Conservation (phyloP, 2,113 vertebrate species). For the Romanogobio albipinnatus region DNA sequence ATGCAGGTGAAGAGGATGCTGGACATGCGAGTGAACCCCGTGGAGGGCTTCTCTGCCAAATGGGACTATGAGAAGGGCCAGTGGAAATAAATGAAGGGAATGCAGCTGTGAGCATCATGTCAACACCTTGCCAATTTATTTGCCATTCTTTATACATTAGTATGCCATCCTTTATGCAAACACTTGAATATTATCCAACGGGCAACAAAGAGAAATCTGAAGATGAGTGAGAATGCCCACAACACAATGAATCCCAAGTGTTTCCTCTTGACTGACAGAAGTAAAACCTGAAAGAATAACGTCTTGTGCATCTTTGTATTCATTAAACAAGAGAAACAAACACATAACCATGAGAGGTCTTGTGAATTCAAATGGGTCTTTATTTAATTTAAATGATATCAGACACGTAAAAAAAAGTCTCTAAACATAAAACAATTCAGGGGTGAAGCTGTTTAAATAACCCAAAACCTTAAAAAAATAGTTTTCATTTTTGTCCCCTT, state of each 20-base stretch:
- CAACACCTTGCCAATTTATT: neutral
- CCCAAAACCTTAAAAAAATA: conserved; percentile 66
- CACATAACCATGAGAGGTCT: neutral
- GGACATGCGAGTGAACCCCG: conserved; percentile 81
- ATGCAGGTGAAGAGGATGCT: conserved; percentile 80
- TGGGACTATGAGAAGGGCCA: conserved; percentile 87
- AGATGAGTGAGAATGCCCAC: neutral
- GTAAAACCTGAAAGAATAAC: neutral
- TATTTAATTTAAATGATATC: conserved; percentile 68
- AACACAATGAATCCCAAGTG: neutral
- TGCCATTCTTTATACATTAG: neutral
- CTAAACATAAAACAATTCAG: conserved; percentile 67
- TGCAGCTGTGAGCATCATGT: neutral
- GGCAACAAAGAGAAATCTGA: neutral
- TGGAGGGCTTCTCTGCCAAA: conserved; percentile 79
- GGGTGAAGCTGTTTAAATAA: conserved; percentile 53
- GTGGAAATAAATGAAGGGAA: conserved; percentile 78
- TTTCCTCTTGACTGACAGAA: neutral
- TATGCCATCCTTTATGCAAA: neutral
- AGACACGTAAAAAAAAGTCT: conserved; percentile 62
- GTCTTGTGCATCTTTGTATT: neutral
- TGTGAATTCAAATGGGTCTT: conserved; percentile 57
- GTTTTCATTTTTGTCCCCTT: conserved; percentile 47
- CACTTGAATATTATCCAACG: neutral
- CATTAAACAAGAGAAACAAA: neutral